phyloP scores from a whole-genome alignment of 2,888 invertebrate species.

The Ochropleura plecta region DNA sequence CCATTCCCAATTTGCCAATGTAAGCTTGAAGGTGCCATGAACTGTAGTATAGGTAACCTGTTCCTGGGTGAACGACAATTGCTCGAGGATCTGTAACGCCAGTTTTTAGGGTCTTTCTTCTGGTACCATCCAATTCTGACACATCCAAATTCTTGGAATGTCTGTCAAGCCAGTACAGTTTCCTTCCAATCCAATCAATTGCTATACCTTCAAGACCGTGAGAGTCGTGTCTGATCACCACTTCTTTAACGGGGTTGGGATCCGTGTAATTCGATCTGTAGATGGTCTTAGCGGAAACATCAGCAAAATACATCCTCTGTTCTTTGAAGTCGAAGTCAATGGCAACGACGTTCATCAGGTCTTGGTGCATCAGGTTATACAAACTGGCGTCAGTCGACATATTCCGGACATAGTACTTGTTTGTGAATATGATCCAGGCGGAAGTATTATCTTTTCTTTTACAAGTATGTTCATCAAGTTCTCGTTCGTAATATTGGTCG shows the following conservation, averaged over 20 bases:
- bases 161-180: conserved; percentile 99
- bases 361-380: conserved; percentile 97
- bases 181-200: conserved; percentile 98
- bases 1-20: conserved; percentile 99
- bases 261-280: conserved; percentile 93
- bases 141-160: conserved; percentile 99
- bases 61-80: conserved; percentile 98
- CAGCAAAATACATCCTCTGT: conserved; percentile 98
- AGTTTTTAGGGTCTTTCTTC: conserved; percentile 96
- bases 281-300: conserved; percentile 98
- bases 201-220: conserved; percentile 99
- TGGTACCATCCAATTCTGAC: conserved; percentile 97
- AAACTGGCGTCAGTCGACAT: conserved; percentile 97
- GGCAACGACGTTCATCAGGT: conserved; percentile 98
- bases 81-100: conserved; percentile 98
- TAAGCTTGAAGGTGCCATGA: conserved; percentile 99
- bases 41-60: conserved; percentile 97
- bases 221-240: conserved; percentile 97
- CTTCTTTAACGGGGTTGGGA: conserved; percentile 93
- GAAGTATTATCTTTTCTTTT: conserved; percentile 95
- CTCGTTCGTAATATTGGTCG: conserved; percentile 96
- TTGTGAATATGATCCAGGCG: conserved; percentile 98
- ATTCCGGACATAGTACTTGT: conserved; percentile 99
- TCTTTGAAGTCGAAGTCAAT: conserved; percentile 97
- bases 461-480: conserved; percentile 96